Percentiles rank a stretch among this genome's conserved stretches.
Conservation (phyloP, 2,113 vertebrate species). For the Macrotis lagotis region DNA sequence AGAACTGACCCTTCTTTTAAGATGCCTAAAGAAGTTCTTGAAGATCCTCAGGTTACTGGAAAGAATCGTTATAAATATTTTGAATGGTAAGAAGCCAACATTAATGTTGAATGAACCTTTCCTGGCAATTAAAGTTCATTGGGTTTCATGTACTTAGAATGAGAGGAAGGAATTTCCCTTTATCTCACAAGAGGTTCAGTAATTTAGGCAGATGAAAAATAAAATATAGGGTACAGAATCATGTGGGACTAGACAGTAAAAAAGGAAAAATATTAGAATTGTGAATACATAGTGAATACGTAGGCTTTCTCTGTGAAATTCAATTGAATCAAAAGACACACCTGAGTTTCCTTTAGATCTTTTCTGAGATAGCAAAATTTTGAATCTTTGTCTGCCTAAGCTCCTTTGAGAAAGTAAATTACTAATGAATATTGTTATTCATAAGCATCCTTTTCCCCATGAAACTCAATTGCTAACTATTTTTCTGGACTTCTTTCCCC, state of each 20-base stretch:
- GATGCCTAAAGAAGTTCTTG: conserved; percentile 66
- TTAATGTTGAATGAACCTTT: background rate
- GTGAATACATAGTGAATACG: background rate
- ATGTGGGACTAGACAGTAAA: background rate
- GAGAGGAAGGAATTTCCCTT: conserved; percentile 17
- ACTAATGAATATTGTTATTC: conserved; percentile 40
- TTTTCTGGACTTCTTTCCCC: background rate
- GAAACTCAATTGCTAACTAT: background rate
- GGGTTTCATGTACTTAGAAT: background rate
- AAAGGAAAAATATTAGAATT: background rate
- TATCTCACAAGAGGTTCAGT: background rate
- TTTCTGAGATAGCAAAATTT: conserved; percentile 5
- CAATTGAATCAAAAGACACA: conserved; percentile 18
- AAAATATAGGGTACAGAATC: background rate
- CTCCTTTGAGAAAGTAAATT: conserved; percentile 51
- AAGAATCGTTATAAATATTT: conserved; percentile 93
- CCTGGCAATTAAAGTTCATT: background rate
- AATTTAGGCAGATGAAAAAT: background rate
- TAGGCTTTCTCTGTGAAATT: conserved; percentile 1
- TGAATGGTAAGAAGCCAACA: conserved; percentile 84
- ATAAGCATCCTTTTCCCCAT: background rate
- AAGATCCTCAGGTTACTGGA: conserved; percentile 86
- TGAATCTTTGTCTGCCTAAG: background rate
- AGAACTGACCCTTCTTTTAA: conserved; percentile 83
- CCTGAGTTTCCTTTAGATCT: background rate